A percentile compares a stretch with the other conserved stretches of the same genome.
These are phyloP conservation scores for Nowickia ferox DNA, from an alignment of 2,888 invertebrate species.

Conservation along the genomic window DNA sequence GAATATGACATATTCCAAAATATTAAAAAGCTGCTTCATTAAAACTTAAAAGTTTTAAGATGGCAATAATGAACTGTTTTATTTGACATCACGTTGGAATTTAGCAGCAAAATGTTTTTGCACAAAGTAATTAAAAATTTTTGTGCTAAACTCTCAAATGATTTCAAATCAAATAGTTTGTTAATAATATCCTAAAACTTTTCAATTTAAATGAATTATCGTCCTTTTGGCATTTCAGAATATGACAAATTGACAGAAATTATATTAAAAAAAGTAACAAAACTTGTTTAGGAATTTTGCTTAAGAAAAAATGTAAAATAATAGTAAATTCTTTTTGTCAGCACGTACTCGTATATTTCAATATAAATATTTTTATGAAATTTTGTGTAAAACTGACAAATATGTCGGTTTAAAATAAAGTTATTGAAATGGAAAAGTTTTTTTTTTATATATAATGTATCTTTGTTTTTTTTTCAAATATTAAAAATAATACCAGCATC, in stretches of 20 bases:
- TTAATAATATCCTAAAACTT: not conserved
- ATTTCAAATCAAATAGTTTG: not conserved
- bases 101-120: too few relatives aligned
- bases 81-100: too few relatives aligned
- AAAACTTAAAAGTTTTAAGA: too few relatives aligned
- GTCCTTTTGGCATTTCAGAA: constrained; percentile 1
- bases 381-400: too few relatives aligned
- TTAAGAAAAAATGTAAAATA: too few relatives aligned
- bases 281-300: not conserved
- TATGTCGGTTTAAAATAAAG: not conserved
- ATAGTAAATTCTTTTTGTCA: too few relatives aligned
- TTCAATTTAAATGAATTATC: not conserved
- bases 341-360: not conserved
- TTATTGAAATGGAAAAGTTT: not conserved
- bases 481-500: not conserved
- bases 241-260: not conserved
- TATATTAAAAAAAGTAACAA: not conserved
- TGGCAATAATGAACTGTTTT: too few relatives aligned
- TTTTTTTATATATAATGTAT: not conserved
- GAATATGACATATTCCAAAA: too few relatives aligned
- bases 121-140: too few relatives aligned
- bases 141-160: too few relatives aligned
- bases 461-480: not conserved
- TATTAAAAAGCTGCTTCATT: too few relatives aligned
- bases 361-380: too few relatives aligned